Conservation (phyloP, 2,797 vertebrate species). For the Halcyon chelicuti region DNA sequence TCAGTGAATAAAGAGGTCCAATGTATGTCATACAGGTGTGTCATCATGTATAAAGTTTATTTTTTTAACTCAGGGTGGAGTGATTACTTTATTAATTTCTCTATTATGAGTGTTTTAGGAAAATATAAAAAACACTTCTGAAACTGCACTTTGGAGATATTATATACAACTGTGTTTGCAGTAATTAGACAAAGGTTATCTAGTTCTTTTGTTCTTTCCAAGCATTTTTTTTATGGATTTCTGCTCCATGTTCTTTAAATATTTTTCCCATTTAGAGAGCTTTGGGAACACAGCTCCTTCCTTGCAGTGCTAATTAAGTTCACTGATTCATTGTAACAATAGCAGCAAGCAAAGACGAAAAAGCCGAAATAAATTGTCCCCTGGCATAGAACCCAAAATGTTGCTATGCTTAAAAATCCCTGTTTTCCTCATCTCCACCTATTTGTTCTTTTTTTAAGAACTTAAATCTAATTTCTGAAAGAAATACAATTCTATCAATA, state of each 20-base stretch:
- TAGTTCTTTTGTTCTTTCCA: conserved; percentile 24
- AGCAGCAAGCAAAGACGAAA: conserved; percentile 59
- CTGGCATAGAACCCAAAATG: neutral
- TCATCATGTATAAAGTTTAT: neutral
- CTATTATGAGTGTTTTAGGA: neutral
- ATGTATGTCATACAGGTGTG: neutral
- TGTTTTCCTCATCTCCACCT: neutral
- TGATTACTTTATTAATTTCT: neutral
- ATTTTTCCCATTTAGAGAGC: conserved; percentile 37
- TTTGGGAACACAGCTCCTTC: conserved; percentile 25
- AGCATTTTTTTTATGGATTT: conserved; percentile 33
- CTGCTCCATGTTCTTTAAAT: conserved; percentile 17
- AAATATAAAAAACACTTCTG: conserved; percentile 8
- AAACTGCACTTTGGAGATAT: neutral
- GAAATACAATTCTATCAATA: conserved; percentile 57
- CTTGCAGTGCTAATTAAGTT: conserved; percentile 69
- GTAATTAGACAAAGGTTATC: neutral
- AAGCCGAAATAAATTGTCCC: conserved; percentile 39
- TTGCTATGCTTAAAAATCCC: conserved; percentile 26
- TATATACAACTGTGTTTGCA: neutral
- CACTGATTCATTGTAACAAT: conserved; percentile 58
- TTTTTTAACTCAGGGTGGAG: neutral
- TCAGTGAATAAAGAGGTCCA: neutral
- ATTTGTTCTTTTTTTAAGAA: conserved; percentile 17
- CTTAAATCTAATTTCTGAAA: conserved; percentile 51